These are phyloP conservation scores for Deroplatys truncata DNA, from an alignment of 2,888 invertebrate genomes.

Conservation along the genomic window DNA sequence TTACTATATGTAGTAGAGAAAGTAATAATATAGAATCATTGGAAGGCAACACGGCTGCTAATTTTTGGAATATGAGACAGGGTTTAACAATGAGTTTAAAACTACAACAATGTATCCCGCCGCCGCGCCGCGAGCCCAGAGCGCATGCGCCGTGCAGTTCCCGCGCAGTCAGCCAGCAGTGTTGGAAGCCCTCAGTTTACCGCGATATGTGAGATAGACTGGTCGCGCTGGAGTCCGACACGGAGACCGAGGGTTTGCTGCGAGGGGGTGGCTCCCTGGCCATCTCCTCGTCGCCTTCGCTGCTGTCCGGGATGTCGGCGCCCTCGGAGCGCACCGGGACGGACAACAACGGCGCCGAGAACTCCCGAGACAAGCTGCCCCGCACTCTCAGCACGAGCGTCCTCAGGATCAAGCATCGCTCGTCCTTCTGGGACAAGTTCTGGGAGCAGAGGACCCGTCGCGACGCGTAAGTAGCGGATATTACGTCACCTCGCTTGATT, in stretches of 20 bases:
- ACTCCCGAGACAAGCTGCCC: constrained; percentile 50
- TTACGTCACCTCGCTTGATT: background rate
- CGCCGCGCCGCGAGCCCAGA: too few relatives aligned
- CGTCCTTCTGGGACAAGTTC: constrained; percentile 82
- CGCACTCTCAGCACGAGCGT: constrained; percentile 76
- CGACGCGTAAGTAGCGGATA: constrained; percentile 58
- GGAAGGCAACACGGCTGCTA: too few relatives aligned
- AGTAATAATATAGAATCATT: too few relatives aligned
- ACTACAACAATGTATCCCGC: too few relatives aligned
- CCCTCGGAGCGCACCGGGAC: constrained; percentile 21
- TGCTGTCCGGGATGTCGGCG: constrained; percentile 29
- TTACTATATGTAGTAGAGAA: too few relatives aligned
- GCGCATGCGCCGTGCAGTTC: background rate
- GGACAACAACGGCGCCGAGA: background rate
- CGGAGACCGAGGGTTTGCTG: background rate
- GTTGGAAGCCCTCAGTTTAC: background rate
- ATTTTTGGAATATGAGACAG: too few relatives aligned
- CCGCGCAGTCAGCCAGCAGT: too few relatives aligned
- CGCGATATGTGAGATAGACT: background rate
- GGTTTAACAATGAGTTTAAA: too few relatives aligned
- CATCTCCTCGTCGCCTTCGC: constrained; percentile 32
- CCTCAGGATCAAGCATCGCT: constrained; percentile 70
- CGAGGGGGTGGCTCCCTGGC: constrained; percentile 22
- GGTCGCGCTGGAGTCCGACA: background rate
- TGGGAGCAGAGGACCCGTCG: constrained; percentile 65